Percentiles rank a stretch among this genome's conserved stretches.
Conservation (phyloP, 35 echinoderm and acorn worm genomes). For the Lytechinus variegatus region DNA sequence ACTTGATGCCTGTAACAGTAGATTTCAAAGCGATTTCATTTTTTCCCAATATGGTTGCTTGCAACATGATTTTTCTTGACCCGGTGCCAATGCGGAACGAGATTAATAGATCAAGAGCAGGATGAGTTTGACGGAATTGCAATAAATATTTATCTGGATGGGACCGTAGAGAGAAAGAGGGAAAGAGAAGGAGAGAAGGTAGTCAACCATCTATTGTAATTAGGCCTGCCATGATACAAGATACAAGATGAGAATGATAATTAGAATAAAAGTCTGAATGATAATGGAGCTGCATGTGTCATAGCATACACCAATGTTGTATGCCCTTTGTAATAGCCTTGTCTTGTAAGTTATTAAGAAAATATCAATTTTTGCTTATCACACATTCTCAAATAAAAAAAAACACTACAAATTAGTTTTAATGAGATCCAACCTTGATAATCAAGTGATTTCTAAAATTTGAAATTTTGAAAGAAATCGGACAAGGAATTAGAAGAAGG, state of each 20-base stretch:
- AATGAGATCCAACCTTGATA: too few species aligned
- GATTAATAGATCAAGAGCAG: neutral
- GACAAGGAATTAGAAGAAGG: too few species aligned
- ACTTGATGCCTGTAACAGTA: neutral
- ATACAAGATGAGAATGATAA: neutral
- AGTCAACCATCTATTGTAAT: neutral
- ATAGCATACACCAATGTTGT: neutral
- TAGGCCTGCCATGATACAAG: neutral
- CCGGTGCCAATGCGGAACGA: neutral
- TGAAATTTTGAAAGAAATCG: too few species aligned
- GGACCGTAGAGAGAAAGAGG: neutral
- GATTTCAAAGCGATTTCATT: neutral
- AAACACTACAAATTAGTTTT: too few species aligned
- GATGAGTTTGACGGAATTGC: neutral
- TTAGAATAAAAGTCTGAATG: neutral
- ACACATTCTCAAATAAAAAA: too few species aligned
- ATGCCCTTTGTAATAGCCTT: neutral
- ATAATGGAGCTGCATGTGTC: neutral
- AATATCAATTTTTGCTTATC: too few species aligned
- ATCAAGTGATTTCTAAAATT: too few species aligned
- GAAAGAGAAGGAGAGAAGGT: neutral
- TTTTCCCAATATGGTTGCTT: neutral
- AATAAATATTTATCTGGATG: neutral
- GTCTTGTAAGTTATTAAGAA: too few species aligned
- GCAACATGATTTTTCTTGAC: neutral